A percentile compares a stretch with the other conserved stretches of the same genome.
Conservation (phyloP, 2,888 invertebrate genomes). For the Mellilla xanthometata region DNA sequence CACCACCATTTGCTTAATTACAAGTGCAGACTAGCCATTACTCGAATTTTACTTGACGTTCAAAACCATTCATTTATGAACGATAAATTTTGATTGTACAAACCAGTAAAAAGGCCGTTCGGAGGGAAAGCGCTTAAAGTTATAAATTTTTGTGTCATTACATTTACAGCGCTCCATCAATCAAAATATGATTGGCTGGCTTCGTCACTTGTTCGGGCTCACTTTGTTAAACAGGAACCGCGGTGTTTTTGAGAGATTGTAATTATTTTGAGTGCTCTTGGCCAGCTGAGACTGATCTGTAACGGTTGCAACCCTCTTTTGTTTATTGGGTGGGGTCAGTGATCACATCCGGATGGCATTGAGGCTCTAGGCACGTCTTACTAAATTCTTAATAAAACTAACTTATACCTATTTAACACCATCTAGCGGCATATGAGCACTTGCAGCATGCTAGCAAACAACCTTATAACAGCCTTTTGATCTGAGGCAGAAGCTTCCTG, state of each 20-base stretch:
- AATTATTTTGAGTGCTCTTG: slow-evolving; percentile 59
- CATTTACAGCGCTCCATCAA: slow-evolving; percentile 44
- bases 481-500: not conserved
- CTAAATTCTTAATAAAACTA: too few relatives aligned
- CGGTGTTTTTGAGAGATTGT: slow-evolving; percentile 58
- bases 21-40: slow-evolving; percentile 11
- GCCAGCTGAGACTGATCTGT: slow-evolving; percentile 44
- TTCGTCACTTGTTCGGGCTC: slow-evolving; percentile 49
- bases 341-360: not conserved
- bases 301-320: not conserved
- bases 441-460: too few relatives aligned
- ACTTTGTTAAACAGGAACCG: slow-evolving; percentile 37
- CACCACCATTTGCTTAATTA: slow-evolving; percentile 23
- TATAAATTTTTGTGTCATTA: slow-evolving; percentile 34
- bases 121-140: slow-evolving; percentile 17
- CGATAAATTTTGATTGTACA: slow-evolving; percentile 15
- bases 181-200: slow-evolving; percentile 46
- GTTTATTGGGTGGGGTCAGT: not conserved
- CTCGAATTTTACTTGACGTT: slow-evolving; percentile 5
- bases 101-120: slow-evolving; percentile 17
- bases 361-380: too few relatives aligned
- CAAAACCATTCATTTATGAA: slow-evolving; percentile 13
- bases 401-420: too few relatives aligned
- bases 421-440: too few relatives aligned
- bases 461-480: too few relatives aligned